These are phyloP conservation scores for Gymnobelideus leadbeateri DNA, from an alignment of 2,113 vertebrate species.

Conservation along the genomic window DNA sequence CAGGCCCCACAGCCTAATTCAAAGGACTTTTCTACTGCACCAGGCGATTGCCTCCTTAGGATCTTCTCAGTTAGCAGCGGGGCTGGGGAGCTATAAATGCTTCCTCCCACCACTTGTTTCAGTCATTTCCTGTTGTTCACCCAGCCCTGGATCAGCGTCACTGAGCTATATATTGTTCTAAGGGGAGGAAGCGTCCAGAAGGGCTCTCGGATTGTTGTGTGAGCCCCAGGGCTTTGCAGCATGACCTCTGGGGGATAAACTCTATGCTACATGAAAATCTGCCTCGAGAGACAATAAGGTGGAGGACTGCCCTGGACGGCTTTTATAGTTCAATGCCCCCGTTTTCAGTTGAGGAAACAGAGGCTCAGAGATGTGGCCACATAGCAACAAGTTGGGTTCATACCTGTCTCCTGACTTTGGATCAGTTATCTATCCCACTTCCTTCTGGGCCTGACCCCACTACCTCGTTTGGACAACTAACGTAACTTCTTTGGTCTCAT, in stretches of 20 bases:
- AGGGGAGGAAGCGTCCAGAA: not conserved
- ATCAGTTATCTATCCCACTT: not conserved
- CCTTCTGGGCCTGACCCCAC: not conserved
- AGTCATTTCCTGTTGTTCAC: rapidly evolving
- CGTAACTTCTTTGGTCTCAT: not conserved
- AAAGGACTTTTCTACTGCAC: not conserved
- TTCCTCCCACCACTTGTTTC: rapidly evolving
- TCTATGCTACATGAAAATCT: not conserved
- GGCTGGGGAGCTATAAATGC: not conserved
- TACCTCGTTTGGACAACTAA: not conserved
- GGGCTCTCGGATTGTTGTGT: not conserved
- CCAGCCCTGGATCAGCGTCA: not conserved
- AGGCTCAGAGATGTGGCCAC: not conserved
- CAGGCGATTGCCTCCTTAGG: rapidly evolving
- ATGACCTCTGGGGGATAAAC: not conserved
- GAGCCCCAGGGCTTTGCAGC: not conserved
- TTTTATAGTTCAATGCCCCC: not conserved
- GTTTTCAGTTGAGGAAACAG: not conserved
- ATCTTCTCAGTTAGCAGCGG: not conserved
- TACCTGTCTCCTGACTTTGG: not conserved
- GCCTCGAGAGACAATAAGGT: not conserved
- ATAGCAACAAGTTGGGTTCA: not conserved
- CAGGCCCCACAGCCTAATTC: not conserved
- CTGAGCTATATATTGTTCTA: rapidly evolving
- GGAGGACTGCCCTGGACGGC: not conserved